These are phyloP conservation scores for Coelopa frigida DNA, from an alignment of 1,140 invertebrate genomes.

Conservation along the genomic window DNA sequence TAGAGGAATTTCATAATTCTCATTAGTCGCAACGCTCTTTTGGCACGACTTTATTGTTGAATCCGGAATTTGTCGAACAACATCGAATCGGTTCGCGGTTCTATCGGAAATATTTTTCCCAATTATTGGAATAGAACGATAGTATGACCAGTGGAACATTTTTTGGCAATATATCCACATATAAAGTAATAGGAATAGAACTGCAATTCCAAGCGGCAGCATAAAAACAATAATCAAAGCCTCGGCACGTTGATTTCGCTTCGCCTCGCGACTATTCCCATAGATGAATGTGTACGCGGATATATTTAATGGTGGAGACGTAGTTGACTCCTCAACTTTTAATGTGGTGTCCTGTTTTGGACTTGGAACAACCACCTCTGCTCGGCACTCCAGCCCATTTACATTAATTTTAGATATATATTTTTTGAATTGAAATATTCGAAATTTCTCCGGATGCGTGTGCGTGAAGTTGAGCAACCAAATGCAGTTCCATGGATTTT, in stretches of 20 bases:
- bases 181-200: slow-evolving; percentile 35
- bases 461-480: slow-evolving; percentile 36
- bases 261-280: slow-evolving; percentile 28
- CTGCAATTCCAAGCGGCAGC: slow-evolving; percentile 34
- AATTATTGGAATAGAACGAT: slow-evolving; percentile 11
- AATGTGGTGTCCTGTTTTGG: slow-evolving; percentile 2
- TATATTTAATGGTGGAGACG: slow-evolving; percentile 21
- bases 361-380: no score
- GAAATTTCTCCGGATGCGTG: slow-evolving; percentile 29
- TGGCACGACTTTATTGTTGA: not conserved
- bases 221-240: slow-evolving; percentile 38
- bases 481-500: slow-evolving; percentile 38
- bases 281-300: slow-evolving; percentile 32
- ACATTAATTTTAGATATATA: slow-evolving; percentile 41
- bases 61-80: slow-evolving; percentile 24
- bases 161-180: slow-evolving; percentile 38
- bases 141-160: slow-evolving; percentile 37
- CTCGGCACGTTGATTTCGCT: slow-evolving; percentile 29
- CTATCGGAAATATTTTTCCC: slow-evolving; percentile 10
- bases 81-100: slow-evolving; percentile 36
- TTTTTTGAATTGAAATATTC: slow-evolving; percentile 34
- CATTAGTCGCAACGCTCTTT: slow-evolving; percentile 4
- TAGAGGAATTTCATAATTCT: slow-evolving; percentile 39
- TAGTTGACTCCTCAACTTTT: no score
- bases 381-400: slow-evolving; percentile 33